phyloP scores from a whole-genome alignment of 2,797 vertebrate genomes.

The Limosa lapponica region DNA sequence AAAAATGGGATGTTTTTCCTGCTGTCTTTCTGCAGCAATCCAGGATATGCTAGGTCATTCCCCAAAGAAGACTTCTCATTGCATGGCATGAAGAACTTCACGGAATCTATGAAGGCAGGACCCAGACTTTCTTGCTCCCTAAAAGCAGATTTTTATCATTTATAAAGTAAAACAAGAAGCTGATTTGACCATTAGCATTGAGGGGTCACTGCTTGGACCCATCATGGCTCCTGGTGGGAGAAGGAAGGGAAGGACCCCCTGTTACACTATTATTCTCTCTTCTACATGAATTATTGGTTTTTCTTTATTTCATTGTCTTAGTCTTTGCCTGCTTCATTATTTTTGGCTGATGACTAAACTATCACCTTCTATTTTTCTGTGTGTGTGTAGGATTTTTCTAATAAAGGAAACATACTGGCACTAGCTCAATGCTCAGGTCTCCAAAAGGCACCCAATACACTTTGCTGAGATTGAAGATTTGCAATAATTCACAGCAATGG shows the following conservation, averaged over 20 bases:
- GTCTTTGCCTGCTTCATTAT: background rate
- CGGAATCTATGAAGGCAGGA: background rate
- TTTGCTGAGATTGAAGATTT: background rate
- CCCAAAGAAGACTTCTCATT: background rate
- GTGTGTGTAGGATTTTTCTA: background rate
- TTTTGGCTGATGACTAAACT: background rate
- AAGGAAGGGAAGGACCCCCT: background rate
- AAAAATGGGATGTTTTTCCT: background rate
- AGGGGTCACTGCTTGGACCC: background rate
- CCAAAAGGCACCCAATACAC: background rate
- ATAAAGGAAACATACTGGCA: background rate
- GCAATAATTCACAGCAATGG: background rate
- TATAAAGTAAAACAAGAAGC: background rate
- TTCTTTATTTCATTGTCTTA: background rate
- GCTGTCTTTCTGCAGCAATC: background rate
- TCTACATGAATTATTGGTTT: background rate
- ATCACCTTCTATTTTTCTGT: background rate
- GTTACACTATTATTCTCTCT: background rate
- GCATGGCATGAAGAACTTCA: background rate
- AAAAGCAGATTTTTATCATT: background rate
- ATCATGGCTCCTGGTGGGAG: background rate
- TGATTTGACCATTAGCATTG: background rate
- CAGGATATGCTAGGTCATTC: background rate
- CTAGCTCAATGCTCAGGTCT: fast-evolving
- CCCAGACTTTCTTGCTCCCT: background rate